Evolutionary conservation across 2,797 vertebrate genomes (phyloP), one percentile per base, ranked within the genome.

Genomic region (Paguma larvata): DNA sequence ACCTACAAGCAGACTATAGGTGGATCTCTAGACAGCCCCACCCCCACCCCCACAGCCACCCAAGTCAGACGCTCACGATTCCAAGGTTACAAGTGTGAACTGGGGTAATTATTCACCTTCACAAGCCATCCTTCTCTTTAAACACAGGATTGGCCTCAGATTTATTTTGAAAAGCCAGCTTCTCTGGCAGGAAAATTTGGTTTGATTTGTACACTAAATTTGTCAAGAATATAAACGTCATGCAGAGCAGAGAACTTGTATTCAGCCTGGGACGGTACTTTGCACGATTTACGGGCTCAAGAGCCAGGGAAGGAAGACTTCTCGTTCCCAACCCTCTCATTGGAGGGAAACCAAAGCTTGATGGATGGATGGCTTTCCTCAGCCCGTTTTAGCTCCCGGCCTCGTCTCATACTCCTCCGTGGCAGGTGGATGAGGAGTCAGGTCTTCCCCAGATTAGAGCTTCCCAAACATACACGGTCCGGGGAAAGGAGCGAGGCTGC

Each of bases 121-220:
- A 86, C 18, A 48, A 80, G n/a, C 23, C n/a, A 44, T 87, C 21
- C 30, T 94, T 94, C 78, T 84, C 34, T 97, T 94, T 86, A 87
- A 79, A 96, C 63, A 38, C 30, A 84, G 51, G 41, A n/a, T 86
- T 72, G 70, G 92, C 48, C 14, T 94, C 53, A 73, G n/a, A 85
- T 93, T 97, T 95, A 68, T 92, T 96, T 96, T 95, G 73, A 94
- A 97, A 97, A 92, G 86, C 34, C 65, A 93, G 0, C 44, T 85
- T 94, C 89, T 93, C 53, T 95, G 53, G 67, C 75, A 97, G 78
- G 25, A 95, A 93, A 80, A 79, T 88, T 73, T 84, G 19, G 91
- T 84, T 84, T 94, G 78, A 72, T 89, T 79, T 85, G 65, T 89
- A 51, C 14, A 44, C 41, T 73, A 59, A 38, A 5, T 63, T 90